Conservation (phyloP, 2,113 vertebrate genomes). For the Hydropotes inermis region DNA sequence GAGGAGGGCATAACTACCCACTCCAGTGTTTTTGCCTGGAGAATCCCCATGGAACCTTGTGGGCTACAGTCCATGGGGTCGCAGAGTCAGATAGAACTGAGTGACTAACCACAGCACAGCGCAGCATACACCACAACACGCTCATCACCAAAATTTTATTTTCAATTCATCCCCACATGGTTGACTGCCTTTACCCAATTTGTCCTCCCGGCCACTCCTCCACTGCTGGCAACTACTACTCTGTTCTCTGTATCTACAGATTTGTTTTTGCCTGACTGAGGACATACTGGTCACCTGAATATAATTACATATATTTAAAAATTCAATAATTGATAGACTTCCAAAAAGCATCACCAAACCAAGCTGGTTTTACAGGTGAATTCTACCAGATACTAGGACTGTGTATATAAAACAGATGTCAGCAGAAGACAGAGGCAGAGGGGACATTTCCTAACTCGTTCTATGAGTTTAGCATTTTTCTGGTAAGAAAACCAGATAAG, state of each 20-base stretch:
- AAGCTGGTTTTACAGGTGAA: not conserved
- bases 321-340: not conserved
- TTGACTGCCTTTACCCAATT: not conserved
- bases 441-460: not conserved
- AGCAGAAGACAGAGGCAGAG: not conserved
- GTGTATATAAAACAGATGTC: not conserved
- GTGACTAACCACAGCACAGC: not conserved
- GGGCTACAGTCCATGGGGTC: not conserved
- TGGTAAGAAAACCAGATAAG: not conserved
- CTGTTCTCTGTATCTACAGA: not conserved
- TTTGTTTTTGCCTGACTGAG: not conserved
- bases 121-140: not conserved
- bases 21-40: not conserved
- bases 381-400: not conserved
- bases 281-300: not conserved
- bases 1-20: not conserved
- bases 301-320: not conserved
- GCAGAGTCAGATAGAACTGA: not conserved
- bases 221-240: not conserved
- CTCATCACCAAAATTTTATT: no score
- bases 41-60: not conserved
- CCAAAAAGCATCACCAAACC: not conserved
- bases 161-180: not conserved
- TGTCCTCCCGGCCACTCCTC: no score
- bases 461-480: not conserved